Percentiles rank a stretch among this genome's conserved stretches.
phyloP scores from a whole-genome alignment of 2,797 vertebrate species.

The Clarias laeviceps region DNA sequence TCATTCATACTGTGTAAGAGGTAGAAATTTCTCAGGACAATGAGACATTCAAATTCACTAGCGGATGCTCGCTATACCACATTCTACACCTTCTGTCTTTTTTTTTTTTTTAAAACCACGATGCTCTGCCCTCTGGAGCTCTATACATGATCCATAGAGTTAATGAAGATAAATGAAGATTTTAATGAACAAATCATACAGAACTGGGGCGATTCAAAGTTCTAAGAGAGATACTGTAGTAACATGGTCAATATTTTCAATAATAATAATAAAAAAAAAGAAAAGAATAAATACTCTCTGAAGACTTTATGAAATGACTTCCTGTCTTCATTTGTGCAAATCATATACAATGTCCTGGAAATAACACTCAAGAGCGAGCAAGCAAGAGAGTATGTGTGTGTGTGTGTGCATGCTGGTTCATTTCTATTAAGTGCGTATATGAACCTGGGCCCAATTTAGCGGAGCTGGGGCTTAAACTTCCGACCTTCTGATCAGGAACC shows the following conservation, averaged over 20 bases:
- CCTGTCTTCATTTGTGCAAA: not conserved
- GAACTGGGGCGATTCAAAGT: not conserved
- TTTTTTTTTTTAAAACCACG: not conserved
- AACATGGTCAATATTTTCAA: slow-evolving; percentile 20
- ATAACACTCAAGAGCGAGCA: no score
- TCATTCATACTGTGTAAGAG: not conserved
- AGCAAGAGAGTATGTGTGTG: slow-evolving; percentile 1
- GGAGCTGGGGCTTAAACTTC: no score
- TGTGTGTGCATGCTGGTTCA: not conserved
- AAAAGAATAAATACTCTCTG: slow-evolving; percentile 12
- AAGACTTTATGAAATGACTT: not conserved
- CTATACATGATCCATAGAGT: not conserved
- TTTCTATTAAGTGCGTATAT: no score
- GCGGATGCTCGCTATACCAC: not conserved
- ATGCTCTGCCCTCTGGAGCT: not conserved
- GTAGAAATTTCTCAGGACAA: not conserved
- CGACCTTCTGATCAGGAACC: no score
- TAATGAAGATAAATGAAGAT: no score
- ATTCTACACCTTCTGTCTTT: not conserved
- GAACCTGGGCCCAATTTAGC: no score
- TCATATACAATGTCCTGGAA: no score
- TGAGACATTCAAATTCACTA: slow-evolving; percentile 30
- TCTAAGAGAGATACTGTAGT: slow-evolving; percentile 22
- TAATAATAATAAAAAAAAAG: not conserved
- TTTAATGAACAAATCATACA: not conserved